Base-by-base conservation (phyloP, 2,797 vertebrate genomes). In the Petrocephalus schoutedeni region DNA sequence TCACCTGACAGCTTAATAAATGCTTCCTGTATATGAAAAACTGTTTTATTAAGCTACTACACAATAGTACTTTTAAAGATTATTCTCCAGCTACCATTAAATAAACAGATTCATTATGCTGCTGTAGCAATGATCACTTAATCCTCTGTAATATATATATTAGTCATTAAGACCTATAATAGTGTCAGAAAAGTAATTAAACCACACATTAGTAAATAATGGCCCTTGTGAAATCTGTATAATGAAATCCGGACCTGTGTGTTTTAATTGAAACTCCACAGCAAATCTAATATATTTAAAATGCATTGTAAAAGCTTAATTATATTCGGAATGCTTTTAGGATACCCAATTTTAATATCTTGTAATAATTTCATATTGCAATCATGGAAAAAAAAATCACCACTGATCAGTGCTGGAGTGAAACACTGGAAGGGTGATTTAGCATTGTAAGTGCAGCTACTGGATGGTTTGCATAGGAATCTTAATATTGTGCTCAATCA, bases 211-310 rank as follows among this genome's bases (percentile, higher is more conserved):
- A 88, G 88, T 92, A 89, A 89, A 91, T 88, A 90, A 88, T 58
- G 74, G 74, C 53, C 58, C 84, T 61, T 86, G 16, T 58, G 53
- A 87, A 89, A 88, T 82, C 88, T 58, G 89, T 87, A 89, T 87
- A 86, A 87, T 88, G 89, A 10, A 89, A 89, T 89, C 86, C 86
- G 86, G 89, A 88, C 56, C 85, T 90, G 54, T 56, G 58, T 56
- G 71, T 89, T 92, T 91, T 91, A 91, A 92, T 92, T 91, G 88
- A 88, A 90, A 91, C 86, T 91, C 88, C 41, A 89, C 87, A 86
- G 86, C 87, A 89, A 86, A 86, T 87, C 80, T 89, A 87, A 89
- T 89, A 54, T 84, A 90, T 89, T 64, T 89, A 64, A 89, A 89
- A 84, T 86, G 88, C 58, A 87, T 88, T 87, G 77, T 53, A 87